phyloP scores from a whole-genome alignment of 2,888 invertebrate species.

The Sepioteuthis lessoniana region DNA sequence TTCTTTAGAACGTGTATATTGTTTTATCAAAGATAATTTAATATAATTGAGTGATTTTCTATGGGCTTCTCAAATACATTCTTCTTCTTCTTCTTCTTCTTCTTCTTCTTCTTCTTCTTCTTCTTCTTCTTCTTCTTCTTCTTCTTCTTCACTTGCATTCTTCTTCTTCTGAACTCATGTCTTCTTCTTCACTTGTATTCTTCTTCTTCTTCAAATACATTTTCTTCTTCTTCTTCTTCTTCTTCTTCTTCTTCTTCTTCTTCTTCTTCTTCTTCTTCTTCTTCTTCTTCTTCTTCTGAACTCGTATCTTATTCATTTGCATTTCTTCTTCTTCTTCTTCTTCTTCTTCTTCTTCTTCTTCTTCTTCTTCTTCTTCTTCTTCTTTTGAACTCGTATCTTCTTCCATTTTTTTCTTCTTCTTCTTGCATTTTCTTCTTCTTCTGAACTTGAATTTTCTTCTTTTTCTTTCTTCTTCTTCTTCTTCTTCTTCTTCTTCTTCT shows the following conservation, averaged over 20 bases:
- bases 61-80: neutral
- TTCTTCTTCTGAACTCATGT: too few species aligned
- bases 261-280: neutral
- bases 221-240: neutral
- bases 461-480: too few species aligned
- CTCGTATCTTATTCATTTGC: too few species aligned
- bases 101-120: too few species aligned
- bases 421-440: neutral
- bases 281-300: neutral
- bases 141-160: too few species aligned
- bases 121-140: too few species aligned
- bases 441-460: neutral
- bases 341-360: neutral
- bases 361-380: too few species aligned
- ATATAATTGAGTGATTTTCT: too few species aligned
- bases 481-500: too few species aligned
- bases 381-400: neutral
- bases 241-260: neutral
- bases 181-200: too few species aligned
- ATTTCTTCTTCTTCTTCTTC: neutral
- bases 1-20: too few species aligned
- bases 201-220: neutral
- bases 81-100: neutral
- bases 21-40: too few species aligned
- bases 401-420: neutral